A percentile compares a stretch with the other conserved stretches of the same genome.
These are phyloP conservation scores for Platysteira castanea DNA, from an alignment of 2,113 vertebrate species.

Conservation along the genomic window DNA sequence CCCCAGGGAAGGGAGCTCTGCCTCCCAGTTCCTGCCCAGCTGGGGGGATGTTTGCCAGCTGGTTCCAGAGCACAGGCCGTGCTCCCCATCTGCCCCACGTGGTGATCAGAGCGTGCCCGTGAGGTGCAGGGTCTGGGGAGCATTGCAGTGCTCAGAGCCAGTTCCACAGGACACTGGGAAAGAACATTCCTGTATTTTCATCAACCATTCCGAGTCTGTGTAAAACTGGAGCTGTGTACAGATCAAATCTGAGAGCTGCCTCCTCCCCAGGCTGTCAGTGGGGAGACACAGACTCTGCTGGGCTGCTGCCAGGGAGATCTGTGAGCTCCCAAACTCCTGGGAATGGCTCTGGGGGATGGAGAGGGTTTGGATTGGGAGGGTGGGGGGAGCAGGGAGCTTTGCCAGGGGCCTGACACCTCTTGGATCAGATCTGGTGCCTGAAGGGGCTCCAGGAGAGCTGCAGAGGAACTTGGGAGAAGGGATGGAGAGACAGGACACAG, in stretches of 20 bases:
- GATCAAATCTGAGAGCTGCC: rapidly evolving
- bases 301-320: not conserved
- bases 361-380: not conserved
- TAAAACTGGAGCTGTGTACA: rapidly evolving
- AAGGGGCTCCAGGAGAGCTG: not conserved
- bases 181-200: rapidly evolving
- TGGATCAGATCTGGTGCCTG: not conserved
- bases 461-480: rapidly evolving
- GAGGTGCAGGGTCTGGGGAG: not conserved
- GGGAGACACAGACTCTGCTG: not conserved
- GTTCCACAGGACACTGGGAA: not conserved
- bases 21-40: not conserved
- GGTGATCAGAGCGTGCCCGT: not conserved
- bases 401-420: not conserved
- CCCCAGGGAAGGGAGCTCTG: not conserved
- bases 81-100: not conserved
- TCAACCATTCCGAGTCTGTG: not conserved
- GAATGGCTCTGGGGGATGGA: not conserved
- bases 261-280: not conserved
- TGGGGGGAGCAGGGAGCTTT: not conserved
- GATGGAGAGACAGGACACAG: not conserved
- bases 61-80: not conserved
- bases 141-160: not conserved
- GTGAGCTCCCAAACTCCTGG: not conserved
- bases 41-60: not conserved